Conservation (phyloP, 64 coral and sea anemone genomes). For the Montipora cactus region DNA sequence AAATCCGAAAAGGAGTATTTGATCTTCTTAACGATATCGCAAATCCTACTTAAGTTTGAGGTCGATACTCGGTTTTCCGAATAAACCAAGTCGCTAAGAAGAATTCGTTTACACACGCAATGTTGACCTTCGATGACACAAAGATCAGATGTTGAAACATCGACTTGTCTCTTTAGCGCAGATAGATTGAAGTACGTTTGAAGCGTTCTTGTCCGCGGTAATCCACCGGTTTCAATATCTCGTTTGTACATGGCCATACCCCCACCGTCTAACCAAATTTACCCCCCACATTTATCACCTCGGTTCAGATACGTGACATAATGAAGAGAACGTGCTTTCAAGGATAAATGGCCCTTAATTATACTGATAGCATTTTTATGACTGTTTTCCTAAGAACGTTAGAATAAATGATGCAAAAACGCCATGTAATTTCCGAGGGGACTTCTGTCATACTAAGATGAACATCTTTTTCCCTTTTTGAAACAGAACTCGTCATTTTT, state of each 20-base stretch:
- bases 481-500: too few species aligned
- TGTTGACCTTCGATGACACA: neutral
- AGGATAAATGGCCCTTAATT: neutral
- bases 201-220: neutral
- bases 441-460: too few species aligned
- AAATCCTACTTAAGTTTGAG: conserved; percentile 1
- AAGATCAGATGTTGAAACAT: neutral
- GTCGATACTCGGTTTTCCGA: neutral
- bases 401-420: too few species aligned
- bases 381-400: neutral
- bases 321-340: neutral
- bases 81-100: neutral
- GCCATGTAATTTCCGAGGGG: too few species aligned
- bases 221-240: too few species aligned
- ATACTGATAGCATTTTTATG: neutral
- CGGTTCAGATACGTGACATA: neutral
- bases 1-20: conserved; percentile 20
- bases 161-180: neutral
- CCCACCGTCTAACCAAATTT: neutral
- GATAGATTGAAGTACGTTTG: neutral
- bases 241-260: neutral
- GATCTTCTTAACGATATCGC: conserved; percentile 5
- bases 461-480: too few species aligned
- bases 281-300: neutral
- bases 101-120: conserved; percentile 31